Evolutionary conservation across 2,797 vertebrate species (phyloP).

Genomic region (Oreortyx pictus): DNA sequence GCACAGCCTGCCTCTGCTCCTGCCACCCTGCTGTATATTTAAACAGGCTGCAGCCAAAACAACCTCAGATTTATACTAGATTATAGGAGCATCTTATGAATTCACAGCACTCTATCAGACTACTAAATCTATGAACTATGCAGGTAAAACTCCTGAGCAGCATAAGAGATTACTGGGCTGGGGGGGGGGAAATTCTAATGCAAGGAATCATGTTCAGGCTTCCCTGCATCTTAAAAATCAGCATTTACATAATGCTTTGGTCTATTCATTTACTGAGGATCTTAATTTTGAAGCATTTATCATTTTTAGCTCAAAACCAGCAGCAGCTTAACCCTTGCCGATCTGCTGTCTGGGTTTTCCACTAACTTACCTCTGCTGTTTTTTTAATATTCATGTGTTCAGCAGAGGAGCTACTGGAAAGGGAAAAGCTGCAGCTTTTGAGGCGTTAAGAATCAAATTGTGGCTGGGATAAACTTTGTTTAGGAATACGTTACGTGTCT

Average conservation of each 20-base stretch:
- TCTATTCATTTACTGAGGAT: neutral
- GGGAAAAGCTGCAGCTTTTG: neutral
- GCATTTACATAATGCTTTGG: neutral
- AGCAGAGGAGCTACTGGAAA: neutral
- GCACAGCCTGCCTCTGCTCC: neutral
- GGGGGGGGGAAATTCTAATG: neutral
- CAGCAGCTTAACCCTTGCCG: neutral
- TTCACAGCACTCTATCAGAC: neutral
- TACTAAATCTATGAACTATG: neutral
- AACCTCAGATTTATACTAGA: neutral
- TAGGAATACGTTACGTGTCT: neutral
- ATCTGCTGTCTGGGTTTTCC: neutral
- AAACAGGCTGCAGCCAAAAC: neutral
- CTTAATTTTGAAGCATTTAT: neutral
- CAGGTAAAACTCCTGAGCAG: conserved; percentile 11
- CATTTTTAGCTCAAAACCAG: neutral
- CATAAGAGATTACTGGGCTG: neutral
- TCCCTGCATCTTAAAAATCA: neutral
- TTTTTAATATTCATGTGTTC: neutral
- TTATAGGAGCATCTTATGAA: neutral
- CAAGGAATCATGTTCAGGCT: neutral
- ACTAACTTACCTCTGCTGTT: neutral
- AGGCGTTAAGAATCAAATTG: neutral
- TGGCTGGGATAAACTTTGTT: neutral
- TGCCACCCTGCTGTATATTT: neutral